Conservation (phyloP, 2,113 vertebrate genomes). For the Syngnathus typhle region DNA sequence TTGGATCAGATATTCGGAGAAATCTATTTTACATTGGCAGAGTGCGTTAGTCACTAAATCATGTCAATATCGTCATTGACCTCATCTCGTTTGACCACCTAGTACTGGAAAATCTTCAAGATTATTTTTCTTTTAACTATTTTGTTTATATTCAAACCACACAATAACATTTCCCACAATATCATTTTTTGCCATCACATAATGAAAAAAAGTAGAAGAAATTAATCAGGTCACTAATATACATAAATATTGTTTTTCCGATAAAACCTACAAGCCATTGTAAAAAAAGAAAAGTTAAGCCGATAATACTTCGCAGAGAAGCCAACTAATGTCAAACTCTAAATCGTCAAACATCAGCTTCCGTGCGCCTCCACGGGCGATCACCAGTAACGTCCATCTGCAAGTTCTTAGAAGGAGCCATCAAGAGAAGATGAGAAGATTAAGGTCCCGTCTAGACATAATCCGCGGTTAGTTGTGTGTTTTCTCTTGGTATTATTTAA, state of each 20-base stretch:
- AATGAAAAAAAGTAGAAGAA: too few species aligned
- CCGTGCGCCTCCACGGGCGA: not conserved
- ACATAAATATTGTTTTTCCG: too few species aligned
- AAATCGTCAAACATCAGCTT: not conserved
- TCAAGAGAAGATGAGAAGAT: conserved; percentile 42
- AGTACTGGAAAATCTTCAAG: not conserved
- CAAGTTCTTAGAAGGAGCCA: conserved; percentile 51
- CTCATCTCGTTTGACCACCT: not conserved
- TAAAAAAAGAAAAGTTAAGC: not conserved
- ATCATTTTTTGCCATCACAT: too few species aligned
- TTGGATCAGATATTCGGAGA: not conserved
- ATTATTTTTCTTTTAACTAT: not conserved
- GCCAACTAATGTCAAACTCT: not conserved
- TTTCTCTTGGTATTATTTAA: conserved; percentile 60
- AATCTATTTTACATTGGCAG: not conserved
- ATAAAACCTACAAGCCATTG: too few species aligned
- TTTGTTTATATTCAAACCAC: not conserved
- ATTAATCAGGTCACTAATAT: too few species aligned
- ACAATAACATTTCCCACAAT: not conserved
- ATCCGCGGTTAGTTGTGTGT: conserved; percentile 57
- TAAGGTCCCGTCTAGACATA: conserved; percentile 59
- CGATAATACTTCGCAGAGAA: too few species aligned
- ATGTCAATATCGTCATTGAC: not conserved
- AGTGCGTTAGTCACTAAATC: not conserved
- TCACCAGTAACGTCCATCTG: conserved; percentile 23